A percentile compares a stretch with the other conserved stretches of the same genome.
phyloP scores from a whole-genome alignment of 1,140 invertebrate species.

The Paralvinella palmiformis region DNA sequence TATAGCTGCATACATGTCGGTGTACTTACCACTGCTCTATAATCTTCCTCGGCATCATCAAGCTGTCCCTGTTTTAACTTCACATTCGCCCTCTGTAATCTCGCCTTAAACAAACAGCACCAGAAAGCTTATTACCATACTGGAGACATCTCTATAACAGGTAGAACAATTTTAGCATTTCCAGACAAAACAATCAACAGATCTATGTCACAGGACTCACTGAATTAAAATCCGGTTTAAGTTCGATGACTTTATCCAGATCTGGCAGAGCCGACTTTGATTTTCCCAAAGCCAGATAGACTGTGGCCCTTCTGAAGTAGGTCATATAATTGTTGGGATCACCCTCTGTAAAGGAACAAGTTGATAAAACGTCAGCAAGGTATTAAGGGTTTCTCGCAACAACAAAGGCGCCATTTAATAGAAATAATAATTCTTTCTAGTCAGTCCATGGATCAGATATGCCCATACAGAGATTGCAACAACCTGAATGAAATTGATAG shows the following conservation, averaged over 20 bases:
- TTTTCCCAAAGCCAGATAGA: slow-evolving; percentile 93
- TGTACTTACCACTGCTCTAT: slow-evolving; percentile 76
- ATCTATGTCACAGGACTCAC: too few species aligned
- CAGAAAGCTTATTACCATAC: background rate
- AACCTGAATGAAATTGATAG: too few species aligned
- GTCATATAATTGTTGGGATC: slow-evolving; percentile 95
- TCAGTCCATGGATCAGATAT: too few species aligned
- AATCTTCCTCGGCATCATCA: slow-evolving; percentile 74
- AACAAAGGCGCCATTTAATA: too few species aligned
- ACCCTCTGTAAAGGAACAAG: slow-evolving; percentile 82
- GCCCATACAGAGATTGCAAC: too few species aligned
- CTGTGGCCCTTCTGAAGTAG: slow-evolving; percentile 75
- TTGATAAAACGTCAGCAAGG: too few species aligned
- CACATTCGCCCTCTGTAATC: slow-evolving; percentile 78
- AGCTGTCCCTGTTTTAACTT: slow-evolving; percentile 84
- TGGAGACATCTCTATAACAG: background rate
- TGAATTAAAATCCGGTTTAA: slow-evolving; percentile 90
- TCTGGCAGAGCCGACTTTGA: slow-evolving; percentile 90
- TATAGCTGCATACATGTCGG: too few species aligned
- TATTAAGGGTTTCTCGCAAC: too few species aligned
- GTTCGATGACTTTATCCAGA: slow-evolving; percentile 81
- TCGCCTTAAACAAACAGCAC: slow-evolving; percentile 58
- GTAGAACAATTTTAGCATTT: background rate
- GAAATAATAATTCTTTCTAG: too few species aligned
- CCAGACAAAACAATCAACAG: too few species aligned